Conservation (phyloP, 2,113 vertebrate genomes). For the Larimichthys polyactis region DNA sequence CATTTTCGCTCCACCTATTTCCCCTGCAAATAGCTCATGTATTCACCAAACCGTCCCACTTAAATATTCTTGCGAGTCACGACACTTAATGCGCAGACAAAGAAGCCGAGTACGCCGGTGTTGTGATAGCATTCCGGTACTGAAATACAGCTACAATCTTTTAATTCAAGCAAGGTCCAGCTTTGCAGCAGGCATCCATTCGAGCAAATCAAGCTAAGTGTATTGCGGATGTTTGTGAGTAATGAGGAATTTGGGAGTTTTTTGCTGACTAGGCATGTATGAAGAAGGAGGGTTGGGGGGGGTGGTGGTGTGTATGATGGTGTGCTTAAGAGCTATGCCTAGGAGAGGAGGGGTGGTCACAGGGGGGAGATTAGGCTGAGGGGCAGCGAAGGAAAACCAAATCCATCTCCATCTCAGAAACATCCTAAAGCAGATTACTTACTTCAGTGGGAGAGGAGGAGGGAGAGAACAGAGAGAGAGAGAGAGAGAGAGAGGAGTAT, state of each 20-base stretch:
- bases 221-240: conserved; percentile 81
- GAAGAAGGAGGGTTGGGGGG: conserved; percentile 27
- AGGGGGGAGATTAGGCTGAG: conserved; percentile 80
- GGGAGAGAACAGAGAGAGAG: conserved; percentile 22
- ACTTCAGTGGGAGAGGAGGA: conserved; percentile 64
- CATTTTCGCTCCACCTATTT: conserved; percentile 11
- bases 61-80: not conserved
- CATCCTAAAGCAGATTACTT: conserved; percentile 85
- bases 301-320: conserved; percentile 62
- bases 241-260: conserved; percentile 82
- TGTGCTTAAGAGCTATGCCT: conserved; percentile 73
- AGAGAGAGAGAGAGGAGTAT: conserved; percentile 52
- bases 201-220: conserved; percentile 81
- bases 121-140: conserved; percentile 21
- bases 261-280: conserved; percentile 75
- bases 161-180: conserved; percentile 61
- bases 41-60: conserved; percentile 4
- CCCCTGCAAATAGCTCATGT: conserved; percentile 2
- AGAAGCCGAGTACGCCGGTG: conserved; percentile 5
- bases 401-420: conserved; percentile 84
- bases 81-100: conserved; percentile 12
- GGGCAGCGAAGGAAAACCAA: conserved; percentile 79
- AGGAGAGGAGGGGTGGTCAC: conserved; percentile 68
- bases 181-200: conserved; percentile 45
- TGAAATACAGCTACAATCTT: conserved; percentile 45